These are phyloP conservation scores for Aphrocallistes beatrix DNA, from an alignment of 37 sponge, comb jelly and placozoan species.

Conservation along the genomic window DNA sequence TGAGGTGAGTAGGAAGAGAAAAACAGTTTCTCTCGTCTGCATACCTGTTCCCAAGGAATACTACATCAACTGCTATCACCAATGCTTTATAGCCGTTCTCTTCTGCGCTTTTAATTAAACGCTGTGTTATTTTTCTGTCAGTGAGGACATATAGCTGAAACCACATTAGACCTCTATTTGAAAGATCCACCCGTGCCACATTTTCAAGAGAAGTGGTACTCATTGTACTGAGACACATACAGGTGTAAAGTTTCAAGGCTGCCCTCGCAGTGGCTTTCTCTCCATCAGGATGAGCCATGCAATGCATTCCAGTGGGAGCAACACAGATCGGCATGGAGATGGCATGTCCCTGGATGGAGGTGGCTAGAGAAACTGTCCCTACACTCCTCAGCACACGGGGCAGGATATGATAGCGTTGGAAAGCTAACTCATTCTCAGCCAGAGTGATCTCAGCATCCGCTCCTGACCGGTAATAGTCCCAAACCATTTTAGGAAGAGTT, in stretches of 20 bases:
- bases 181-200: conserved; percentile 43
- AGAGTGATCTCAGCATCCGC: conserved; percentile 60
- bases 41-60: conserved; percentile 41
- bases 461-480: conserved; percentile 70
- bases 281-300: conserved; percentile 74
- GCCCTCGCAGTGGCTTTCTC: conserved; percentile 78
- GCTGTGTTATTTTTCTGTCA: conserved; percentile 33
- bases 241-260: conserved; percentile 26
- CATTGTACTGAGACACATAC: conserved; percentile 70
- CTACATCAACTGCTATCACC: conserved; percentile 63
- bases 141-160: conserved; percentile 69
- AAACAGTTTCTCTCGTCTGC: conserved; percentile 40
- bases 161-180: conserved; percentile 50
- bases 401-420: conserved; percentile 36
- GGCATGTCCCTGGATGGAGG: conserved; percentile 40
- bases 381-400: conserved; percentile 64
- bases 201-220: conserved; percentile 59
- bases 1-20: conserved; percentile 48
- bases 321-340: conserved; percentile 65
- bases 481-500: conserved; percentile 45
- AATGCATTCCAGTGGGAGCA: conserved; percentile 80
- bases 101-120: conserved; percentile 51
- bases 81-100: conserved; percentile 64
- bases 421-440: conserved; percentile 69
- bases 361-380: conserved; percentile 26